Conservation (phyloP, 2,888 invertebrate species). For the Entomobrya proxima region DNA sequence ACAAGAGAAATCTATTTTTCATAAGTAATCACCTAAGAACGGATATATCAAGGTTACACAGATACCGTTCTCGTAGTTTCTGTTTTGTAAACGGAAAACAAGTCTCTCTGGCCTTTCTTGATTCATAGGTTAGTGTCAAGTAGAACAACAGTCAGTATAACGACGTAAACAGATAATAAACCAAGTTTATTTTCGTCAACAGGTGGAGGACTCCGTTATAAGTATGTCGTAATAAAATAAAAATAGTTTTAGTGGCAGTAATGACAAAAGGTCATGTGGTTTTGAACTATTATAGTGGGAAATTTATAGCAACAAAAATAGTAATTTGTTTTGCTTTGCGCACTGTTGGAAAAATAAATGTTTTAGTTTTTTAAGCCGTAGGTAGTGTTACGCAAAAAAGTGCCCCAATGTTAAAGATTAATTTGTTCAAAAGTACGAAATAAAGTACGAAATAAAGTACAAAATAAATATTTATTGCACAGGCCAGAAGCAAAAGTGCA, state of each 20-base stretch:
- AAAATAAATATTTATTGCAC: background rate
- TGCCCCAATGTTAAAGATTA: too few species aligned
- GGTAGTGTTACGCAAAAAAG: too few species aligned
- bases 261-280: too few species aligned
- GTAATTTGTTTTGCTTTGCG: background rate
- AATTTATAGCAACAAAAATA: too few species aligned
- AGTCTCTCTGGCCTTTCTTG: background rate
- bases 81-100: too few species aligned
- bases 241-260: background rate
- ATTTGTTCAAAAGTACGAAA: too few species aligned
- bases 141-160: background rate
- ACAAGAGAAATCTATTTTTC: background rate
- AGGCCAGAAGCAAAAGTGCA: background rate
- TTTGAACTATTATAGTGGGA: too few species aligned
- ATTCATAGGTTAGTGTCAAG: background rate
- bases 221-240: background rate
- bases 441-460: background rate
- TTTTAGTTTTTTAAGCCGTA: too few species aligned
- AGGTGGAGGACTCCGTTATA: background rate
- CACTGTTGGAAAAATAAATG: background rate
- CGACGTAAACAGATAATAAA: background rate
- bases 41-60: background rate
- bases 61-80: too few species aligned
- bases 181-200: background rate
- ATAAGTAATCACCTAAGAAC: background rate